A percentile compares a stretch with the other conserved stretches of the same genome.
Conservation (phyloP, 2,888 invertebrate genomes). For the Tridacna crocea region DNA sequence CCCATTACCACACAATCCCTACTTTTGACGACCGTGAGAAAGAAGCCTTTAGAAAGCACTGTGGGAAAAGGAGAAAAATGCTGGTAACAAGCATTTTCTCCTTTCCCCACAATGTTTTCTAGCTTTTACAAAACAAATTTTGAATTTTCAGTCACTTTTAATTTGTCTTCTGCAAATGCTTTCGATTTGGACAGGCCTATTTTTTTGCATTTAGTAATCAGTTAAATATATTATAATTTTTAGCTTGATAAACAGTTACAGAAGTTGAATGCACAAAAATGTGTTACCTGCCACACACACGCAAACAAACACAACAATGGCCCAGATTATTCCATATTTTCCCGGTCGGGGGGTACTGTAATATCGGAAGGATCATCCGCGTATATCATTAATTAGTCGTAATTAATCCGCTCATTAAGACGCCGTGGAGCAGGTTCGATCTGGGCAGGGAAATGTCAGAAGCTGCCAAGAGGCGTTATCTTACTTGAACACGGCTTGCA, state of each 20-base stretch:
- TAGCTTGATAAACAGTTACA: too few species aligned
- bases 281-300: not conserved
- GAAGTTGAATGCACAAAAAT: too few species aligned
- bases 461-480: conserved; percentile 21
- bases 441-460: conserved; percentile 22
- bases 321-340: not conserved
- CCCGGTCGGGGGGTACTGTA: not conserved
- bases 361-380: not conserved
- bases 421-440: conserved; percentile 11
- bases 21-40: too few species aligned
- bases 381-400: conserved; percentile 10
- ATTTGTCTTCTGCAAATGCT: too few species aligned
- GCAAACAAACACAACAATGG: conserved; percentile 1
- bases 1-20: too few species aligned
- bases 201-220: too few species aligned
- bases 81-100: not conserved
- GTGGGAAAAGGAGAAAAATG: not conserved
- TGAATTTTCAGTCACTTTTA: too few species aligned
- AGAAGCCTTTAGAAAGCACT: not conserved
- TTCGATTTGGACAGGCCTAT: too few species aligned
- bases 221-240: too few species aligned
- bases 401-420: conserved; percentile 19
- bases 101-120: too few species aligned
- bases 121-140: too few species aligned
- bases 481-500: not conserved